Conservation (phyloP, 2,113 vertebrate species). For the Irena cyanogastra region DNA sequence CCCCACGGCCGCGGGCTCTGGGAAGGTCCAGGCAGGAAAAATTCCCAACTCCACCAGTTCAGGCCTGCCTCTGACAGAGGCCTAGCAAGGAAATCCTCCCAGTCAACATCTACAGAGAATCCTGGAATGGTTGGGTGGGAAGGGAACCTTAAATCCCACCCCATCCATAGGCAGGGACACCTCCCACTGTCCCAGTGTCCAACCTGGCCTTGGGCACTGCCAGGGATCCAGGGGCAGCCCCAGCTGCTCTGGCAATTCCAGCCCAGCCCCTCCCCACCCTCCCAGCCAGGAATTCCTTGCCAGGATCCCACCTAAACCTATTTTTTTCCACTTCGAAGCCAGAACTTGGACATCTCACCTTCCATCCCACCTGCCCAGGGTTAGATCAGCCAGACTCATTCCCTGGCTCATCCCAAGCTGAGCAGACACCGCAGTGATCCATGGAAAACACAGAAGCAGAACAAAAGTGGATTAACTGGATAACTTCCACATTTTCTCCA, state of each 20-base stretch:
- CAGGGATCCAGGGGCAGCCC: neutral
- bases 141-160: rapidly evolving
- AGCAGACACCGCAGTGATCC: rapidly evolving
- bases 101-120: neutral
- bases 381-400: neutral
- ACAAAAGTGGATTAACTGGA: neutral
- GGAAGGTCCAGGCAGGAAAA: neutral
- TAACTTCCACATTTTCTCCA: neutral
- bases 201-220: rapidly evolving
- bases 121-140: neutral
- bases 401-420: neutral
- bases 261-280: neutral
- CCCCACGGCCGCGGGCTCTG: neutral
- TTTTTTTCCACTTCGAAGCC: neutral
- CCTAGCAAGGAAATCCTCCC: neutral
- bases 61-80: neutral
- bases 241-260: neutral
- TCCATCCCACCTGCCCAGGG: neutral
- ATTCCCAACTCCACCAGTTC: neutral
- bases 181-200: rapidly evolving
- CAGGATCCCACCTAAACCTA: rapidly evolving
- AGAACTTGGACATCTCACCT: neutral
- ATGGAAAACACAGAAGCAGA: neutral
- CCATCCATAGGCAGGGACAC: no score
- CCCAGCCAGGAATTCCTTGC: neutral